Evolutionary conservation across 2,888 invertebrate species (phyloP), one percentile per base, ranked within the genome.

Genomic region (Gortyna flavago): DNA sequence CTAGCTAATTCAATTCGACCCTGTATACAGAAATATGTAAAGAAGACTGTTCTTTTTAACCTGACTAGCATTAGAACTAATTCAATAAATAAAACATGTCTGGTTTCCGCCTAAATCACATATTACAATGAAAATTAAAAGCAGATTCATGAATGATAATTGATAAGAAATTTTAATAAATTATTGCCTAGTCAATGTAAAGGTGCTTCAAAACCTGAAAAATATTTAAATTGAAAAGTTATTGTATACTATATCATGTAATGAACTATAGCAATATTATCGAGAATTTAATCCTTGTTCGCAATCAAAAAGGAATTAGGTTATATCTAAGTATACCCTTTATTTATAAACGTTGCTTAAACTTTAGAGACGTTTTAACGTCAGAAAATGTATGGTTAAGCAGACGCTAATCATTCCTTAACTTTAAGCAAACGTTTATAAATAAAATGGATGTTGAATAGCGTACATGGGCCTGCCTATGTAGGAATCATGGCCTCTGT

Each of bases 61-160:
- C 16, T 18, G 13, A 44, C 16, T 51, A 67, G 25, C 1, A 64
- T 51, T 73, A 69, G 2, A 59, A 64, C 7, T 41, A 65, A 65
- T 59, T 51, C 18, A 32, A 38, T 38, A n/a, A 29, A 71, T 35
- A 41, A 35, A 44, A 57, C 3, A 72, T 69, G 13, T 62, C 48
- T 61, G 48, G 41, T 78, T 44, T 75, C 75, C 72, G 79, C 75
- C 75, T 75, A 66, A 66, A 77, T 57, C 21, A 62, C 29, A 64
- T 71, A 79, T 29, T 67, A 64, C 13, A 29, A 59, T 62, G 5
- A 64, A 35, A 54, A 48, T 44, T 0, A 38, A 64, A 44, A 48
- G 2, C 51, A 59, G n/a, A 44, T 59, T 54, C 29, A 21, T 65
- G 5, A 38, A 70, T 21, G 32, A 57, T 48, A 21, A 38, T 66